Conservation (phyloP, 2,113 vertebrate genomes). For the Arothron firmamentum region DNA sequence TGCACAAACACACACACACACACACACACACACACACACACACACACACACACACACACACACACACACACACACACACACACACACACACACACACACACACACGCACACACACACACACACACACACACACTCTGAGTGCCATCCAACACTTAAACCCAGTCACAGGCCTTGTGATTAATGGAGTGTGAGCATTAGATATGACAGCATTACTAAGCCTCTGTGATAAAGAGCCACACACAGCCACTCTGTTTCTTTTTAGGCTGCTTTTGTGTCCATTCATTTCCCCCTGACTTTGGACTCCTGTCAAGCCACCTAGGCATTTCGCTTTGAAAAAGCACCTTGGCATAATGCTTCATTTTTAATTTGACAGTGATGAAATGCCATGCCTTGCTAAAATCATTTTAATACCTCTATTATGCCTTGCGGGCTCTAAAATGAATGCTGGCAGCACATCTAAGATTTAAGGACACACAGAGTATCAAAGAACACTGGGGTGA, state of each 20-base stretch:
- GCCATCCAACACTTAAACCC: conserved; percentile 28
- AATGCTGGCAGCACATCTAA: conserved; percentile 38
- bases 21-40: conserved; percentile 30
- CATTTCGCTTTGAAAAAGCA: conserved; percentile 33
- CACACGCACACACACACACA: conserved; percentile 20
- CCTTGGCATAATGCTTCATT: conserved; percentile 37
- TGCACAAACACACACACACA: too few relatives aligned
- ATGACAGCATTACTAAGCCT: conserved; percentile 63
- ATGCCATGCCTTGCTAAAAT: conserved; percentile 33
- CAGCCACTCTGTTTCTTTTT: conserved; percentile 38
- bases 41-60: conserved; percentile 30
- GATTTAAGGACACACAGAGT: conserved; percentile 14
- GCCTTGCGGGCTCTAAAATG: conserved; percentile 27
- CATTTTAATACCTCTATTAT: conserved; percentile 51
- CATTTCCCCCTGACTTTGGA: conserved; percentile 27
- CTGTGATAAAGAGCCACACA: conserved; percentile 51
- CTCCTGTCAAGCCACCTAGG: conserved; percentile 17
- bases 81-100: conserved; percentile 13
- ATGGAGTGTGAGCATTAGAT: conserved; percentile 64
- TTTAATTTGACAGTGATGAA: conserved; percentile 60
- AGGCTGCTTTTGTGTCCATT: conserved; percentile 8
- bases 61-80: conserved; percentile 13
- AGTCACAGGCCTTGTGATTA: conserved; percentile 64
- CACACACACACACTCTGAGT: conserved; percentile 37
- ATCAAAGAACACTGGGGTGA: conserved; percentile 25